Conservation (phyloP, 2,797 vertebrate species). For the Centropyge bicolor region DNA sequence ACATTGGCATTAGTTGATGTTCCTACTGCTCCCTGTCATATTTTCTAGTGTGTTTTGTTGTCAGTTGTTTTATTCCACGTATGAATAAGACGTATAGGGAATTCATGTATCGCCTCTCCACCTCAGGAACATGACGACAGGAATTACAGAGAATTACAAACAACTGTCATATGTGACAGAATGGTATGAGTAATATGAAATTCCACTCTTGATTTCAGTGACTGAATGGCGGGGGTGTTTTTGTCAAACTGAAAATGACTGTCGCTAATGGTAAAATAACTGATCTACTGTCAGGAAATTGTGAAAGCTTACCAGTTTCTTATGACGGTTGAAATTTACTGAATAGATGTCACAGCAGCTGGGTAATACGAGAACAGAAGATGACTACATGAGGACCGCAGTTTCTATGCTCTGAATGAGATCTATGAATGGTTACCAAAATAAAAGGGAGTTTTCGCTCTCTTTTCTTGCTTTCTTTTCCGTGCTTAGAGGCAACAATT, state of each 20-base stretch:
- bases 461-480: not conserved
- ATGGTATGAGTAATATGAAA: constrained; percentile 69
- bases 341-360: constrained; percentile 16
- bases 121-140: not conserved
- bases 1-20: not conserved
- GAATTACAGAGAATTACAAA: constrained; percentile 41
- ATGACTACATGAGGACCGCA: constrained; percentile 9
- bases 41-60: not conserved
- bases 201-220: constrained; percentile 63
- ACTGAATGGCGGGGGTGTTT: constrained; percentile 11
- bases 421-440: not conserved
- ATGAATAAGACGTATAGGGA: not conserved
- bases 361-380: constrained; percentile 24
- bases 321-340: constrained; percentile 33
- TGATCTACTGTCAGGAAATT: constrained; percentile 62
- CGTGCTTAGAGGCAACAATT: not conserved
- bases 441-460: not conserved
- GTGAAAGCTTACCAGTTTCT: constrained; percentile 38
- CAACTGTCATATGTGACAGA: constrained; percentile 25
- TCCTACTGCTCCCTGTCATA: not conserved
- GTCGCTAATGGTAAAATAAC: constrained; percentile 51
- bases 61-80: not conserved
- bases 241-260: constrained; percentile 46
- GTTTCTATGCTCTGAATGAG: constrained; percentile 19
- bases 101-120: constrained; percentile 14